phyloP scores from a whole-genome alignment of 2,888 invertebrate species.

The Cephus spinipes region DNA sequence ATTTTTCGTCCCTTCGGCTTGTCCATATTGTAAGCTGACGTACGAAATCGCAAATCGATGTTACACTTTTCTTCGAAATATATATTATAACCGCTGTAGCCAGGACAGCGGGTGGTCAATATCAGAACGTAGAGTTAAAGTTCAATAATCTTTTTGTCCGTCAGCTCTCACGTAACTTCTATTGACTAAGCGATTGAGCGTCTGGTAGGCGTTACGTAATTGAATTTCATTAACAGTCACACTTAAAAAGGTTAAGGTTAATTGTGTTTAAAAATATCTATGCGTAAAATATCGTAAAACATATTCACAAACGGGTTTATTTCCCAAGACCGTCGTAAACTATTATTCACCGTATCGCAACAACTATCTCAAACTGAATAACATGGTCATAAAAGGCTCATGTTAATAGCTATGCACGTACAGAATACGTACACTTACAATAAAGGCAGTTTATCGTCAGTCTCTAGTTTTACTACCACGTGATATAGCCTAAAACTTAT shows the following conservation, averaged over 20 bases:
- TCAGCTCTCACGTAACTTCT: background rate
- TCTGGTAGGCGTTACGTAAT: background rate
- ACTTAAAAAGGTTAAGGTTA: background rate
- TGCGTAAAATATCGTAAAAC: background rate
- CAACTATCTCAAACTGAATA: background rate
- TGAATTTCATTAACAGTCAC: background rate
- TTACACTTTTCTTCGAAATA: constrained; percentile 31
- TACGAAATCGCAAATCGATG: constrained; percentile 44
- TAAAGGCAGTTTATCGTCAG: background rate
- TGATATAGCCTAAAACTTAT: background rate
- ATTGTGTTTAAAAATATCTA: background rate
- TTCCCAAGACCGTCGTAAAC: background rate
- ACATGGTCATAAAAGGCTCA: background rate
- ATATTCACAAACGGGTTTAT: background rate
- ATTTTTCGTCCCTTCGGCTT: constrained; percentile 29
- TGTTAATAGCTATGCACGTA: background rate
- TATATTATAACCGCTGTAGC: background rate
- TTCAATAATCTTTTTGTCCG: background rate
- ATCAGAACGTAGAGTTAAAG: background rate
- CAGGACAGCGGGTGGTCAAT: background rate
- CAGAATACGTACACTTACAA: background rate
- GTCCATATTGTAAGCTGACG: constrained; percentile 32
- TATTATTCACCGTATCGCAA: background rate
- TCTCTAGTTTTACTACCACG: background rate
- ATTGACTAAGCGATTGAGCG: background rate